phyloP scores from a whole-genome alignment of 2,113 vertebrate species.

The Falco punctatus region DNA sequence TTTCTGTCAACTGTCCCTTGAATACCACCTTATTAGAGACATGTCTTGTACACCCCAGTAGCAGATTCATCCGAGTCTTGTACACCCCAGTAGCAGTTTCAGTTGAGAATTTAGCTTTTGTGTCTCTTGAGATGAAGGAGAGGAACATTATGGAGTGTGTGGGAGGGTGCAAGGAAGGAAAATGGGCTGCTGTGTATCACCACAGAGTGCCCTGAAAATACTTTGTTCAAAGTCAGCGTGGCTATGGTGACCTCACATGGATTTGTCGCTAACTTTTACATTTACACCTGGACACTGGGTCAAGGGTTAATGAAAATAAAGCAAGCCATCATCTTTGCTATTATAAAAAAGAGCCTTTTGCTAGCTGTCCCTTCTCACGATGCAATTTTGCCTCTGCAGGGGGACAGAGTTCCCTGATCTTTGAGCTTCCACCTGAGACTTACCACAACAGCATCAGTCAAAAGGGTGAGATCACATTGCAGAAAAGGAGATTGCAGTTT shows the following conservation, averaged over 20 bases:
- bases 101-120: background rate
- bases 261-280: background rate
- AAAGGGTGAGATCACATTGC: background rate
- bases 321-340: background rate
- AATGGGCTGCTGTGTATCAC: background rate
- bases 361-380: background rate
- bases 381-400: background rate
- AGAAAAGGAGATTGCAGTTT: constrained; percentile 20
- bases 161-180: background rate
- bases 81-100: background rate
- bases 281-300: background rate
- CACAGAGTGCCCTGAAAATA: background rate
- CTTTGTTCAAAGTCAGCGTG: background rate
- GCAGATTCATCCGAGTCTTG: background rate
- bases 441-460: background rate
- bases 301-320: background rate
- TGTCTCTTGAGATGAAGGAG: background rate
- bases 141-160: background rate
- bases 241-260: background rate
- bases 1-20: background rate
- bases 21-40: background rate
- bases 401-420: background rate
- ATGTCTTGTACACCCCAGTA: background rate
- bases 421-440: background rate
- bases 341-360: background rate